These are phyloP conservation scores for Phragmatobia fuliginosa DNA, from an alignment of 2,888 invertebrate genomes.

Conservation along the genomic window DNA sequence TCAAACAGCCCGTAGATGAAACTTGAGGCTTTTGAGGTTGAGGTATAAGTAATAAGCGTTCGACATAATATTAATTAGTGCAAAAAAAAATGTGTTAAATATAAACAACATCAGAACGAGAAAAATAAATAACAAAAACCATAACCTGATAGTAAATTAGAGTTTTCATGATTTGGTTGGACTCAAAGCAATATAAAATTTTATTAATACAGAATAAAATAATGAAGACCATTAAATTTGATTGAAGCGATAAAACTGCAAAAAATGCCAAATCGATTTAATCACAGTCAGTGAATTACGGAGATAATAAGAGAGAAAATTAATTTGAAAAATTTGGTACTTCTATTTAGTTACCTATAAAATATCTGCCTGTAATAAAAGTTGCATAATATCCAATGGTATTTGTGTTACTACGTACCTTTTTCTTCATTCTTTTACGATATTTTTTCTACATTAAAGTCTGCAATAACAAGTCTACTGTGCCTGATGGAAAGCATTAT, in stretches of 20 bases:
- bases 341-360: background rate
- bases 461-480: no score
- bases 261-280: no score
- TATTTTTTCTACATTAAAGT: no score
- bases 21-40: conserved; percentile 47
- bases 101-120: no score
- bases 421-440: no score
- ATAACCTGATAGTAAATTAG: background rate
- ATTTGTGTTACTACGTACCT: background rate
- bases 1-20: conserved; percentile 68
- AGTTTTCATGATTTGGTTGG: background rate
- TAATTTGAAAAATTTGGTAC: background rate
- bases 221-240: no score
- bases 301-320: background rate
- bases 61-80: background rate
- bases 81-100: background rate
- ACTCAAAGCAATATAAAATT: background rate
- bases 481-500: no score
- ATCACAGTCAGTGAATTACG: no score
- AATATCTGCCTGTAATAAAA: background rate
- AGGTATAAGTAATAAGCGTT: conserved; percentile 38
- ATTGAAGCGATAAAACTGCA: no score
- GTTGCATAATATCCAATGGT: background rate
- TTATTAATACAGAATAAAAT: background rate
- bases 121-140: no score